Base-by-base conservation (phyloP, 2,888 invertebrate species). In the Drosophila anomalata region DNA sequence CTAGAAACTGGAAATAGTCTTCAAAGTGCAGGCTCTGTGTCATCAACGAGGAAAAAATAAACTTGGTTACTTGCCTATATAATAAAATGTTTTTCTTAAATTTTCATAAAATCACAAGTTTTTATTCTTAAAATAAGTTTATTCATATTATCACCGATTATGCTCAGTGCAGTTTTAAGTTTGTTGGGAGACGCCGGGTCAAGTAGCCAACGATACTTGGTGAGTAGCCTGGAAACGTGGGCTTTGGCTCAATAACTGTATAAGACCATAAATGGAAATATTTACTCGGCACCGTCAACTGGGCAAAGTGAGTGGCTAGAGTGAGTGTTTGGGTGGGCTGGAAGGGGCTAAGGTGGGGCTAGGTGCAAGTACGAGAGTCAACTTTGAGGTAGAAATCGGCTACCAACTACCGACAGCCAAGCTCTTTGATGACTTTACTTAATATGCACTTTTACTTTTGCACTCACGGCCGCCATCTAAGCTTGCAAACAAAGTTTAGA, bases 211-310 rank as follows among this genome's bases (percentile, higher is more conserved):
- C 39, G 55, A 22, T 29, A 24, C 50, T 24, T 20, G 12, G 42
- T 56, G 56, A 51, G 31, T 65, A 59, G 26, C 41, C 44, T 9
- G 44, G 53, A n/a, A 42, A 44, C 67, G 58, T 52, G 58, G 57
- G 33, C 39, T 54, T 63, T 87, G 87, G 87, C 86, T 85, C 82
- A 81, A 77, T 77, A 82, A 78, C 73, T 77, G 68, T 59, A 75
- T 76, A 84, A 77, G 76, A 76, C 71, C 76, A 84, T 80, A 84
- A 87, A 84, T 84, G 81, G 59, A 81, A 78, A 85, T 82, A 82
- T 82, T 82, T 87, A 73, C 82, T 75, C 56, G 68, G 87, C 82
- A 70, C 75, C 85, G 73, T 68, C 61, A 61, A 65, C 52, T 41
- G 46, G 52, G 73, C 73, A 73, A 65, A 55, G 50, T 63, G 47